Base-by-base conservation (phyloP, 2,113 vertebrate genomes). In the human (Homo sapiens) region DNA sequence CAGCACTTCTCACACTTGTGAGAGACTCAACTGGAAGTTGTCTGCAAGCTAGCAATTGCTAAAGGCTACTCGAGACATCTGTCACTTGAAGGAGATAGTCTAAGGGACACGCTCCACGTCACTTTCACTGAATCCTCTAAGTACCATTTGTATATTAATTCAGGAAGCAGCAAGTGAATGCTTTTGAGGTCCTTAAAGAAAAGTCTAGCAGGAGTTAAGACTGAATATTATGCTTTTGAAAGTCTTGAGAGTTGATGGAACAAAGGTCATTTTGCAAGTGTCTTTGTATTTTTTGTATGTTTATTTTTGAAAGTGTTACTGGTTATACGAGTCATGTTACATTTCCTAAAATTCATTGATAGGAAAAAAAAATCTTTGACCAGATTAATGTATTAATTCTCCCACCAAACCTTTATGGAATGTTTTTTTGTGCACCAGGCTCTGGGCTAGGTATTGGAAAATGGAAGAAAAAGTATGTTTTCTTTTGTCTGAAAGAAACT, bases 31-130 rank as follows among this genome's bases (percentile, higher is more conserved):
- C n/a, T 75, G 83, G 64, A 95, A 89, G 72, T 57, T 22, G 80
- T 52, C 83, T 93, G 83, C 35, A 76, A 85, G 40, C 90, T 89
- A 64, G 64, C 38, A 80, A 88, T 97, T 88, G 57, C 80, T 88
- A 59, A 97, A 59, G 87, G 32, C 90, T 90, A 92, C 94, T 89
- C 22, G 81, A 94, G 88, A 81, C 92, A 97, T 78, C 90, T 93
- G 86, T 96, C 96, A 96, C 89, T 90, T 90, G 94, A 94, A 89
- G 94, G 61, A 93, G 79, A 83, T 40, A 57, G 9, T 97, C 40
- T 80, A 87, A 96, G 61, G 84, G 70, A 92, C 66, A 52, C 9
- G 50, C 8, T 92, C 61, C 55, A 38, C 12, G 12, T 86, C 82
- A 84, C 79, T 89, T 94, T 92, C 79, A 30, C 5, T 32, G 6